Base-by-base conservation (phyloP, 2,113 vertebrate species). In the Cebidichthys violaceus region DNA sequence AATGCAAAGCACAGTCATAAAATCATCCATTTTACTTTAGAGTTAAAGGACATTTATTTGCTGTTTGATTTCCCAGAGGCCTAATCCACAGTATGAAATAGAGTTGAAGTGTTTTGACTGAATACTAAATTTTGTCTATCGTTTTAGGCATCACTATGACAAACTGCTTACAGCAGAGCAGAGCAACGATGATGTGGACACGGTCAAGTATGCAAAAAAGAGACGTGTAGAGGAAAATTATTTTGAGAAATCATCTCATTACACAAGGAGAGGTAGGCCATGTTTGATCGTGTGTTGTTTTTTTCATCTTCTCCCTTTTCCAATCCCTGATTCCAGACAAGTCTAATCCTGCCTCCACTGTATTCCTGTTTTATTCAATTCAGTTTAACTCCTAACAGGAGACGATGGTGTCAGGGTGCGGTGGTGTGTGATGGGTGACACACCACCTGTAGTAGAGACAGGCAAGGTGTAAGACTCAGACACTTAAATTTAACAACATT, bases 101-200 rank as follows among this genome's bases (percentile, higher is more conserved):
- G 41, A 43, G 41, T 11, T 43, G 17, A 41, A 41, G n/a, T 37
- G 15, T 29, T 50, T 66, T 29, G 27, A 8, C 45, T 57, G 18
- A 3, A 43, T 64, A 24, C 69, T 43, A 22, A 65, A 35, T 71
- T 50, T 70, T 61, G 1, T 67, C 33, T 79, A 1, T 67, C 70
- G 59, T 18, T 2, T 52, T 43, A 96, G 95, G 77, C 93, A 95
- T 89, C 88, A 94, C 84, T 86, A 92, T 70, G 72, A 88, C 11
- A 69, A 93, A 20, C 45, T 93, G 6, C 8, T 70, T 9, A 59
- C 75, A 17, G 66, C 20, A 0, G 84, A 91, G 47, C 68, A 93
- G 62, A 85, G 78, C 65, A 27, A 33, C 0, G 94, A 95, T 2
- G 84, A 94, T 0, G 92, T 94, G 79, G 95, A 95, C 89, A 93